phyloP scores from a whole-genome alignment of 2,797 vertebrate genomes.

The Botia kubotai region DNA sequence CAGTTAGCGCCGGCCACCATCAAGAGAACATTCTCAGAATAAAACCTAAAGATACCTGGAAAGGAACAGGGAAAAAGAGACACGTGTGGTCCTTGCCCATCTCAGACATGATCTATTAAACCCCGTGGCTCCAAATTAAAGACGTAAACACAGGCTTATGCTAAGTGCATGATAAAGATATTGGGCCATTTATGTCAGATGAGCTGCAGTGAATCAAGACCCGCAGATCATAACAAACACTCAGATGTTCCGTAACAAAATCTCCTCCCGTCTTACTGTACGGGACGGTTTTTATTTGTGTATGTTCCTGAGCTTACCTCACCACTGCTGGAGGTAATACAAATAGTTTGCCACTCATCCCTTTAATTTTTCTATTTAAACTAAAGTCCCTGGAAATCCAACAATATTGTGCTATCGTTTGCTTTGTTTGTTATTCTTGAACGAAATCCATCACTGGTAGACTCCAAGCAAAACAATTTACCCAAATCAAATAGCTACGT shows the following conservation, averaged over 20 bases:
- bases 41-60: background rate
- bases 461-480: conserved; percentile 32
- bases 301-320: conserved; percentile 23
- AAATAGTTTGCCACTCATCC: conserved; percentile 19
- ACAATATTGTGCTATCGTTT: background rate
- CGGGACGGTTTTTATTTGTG: conserved; percentile 32
- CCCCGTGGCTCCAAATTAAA: background rate
- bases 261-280: conserved; percentile 6
- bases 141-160: conserved; percentile 48
- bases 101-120: conserved; percentile 35
- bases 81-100: conserved; percentile 48
- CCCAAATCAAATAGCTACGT: conserved; percentile 1
- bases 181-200: background rate
- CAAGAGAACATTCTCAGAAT: background rate
- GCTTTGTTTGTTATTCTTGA: conserved; percentile 46
- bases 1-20: background rate
- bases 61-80: background rate
- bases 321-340: conserved; percentile 19
- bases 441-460: conserved; percentile 19
- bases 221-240: conserved; percentile 10
- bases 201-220: conserved; percentile 14
- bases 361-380: conserved; percentile 23
- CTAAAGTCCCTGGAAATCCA: conserved; percentile 22
- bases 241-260: conserved; percentile 8
- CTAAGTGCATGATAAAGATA: conserved; percentile 41